phyloP scores from a whole-genome alignment of 2,113 vertebrate species.

The Daboia siamensis region DNA sequence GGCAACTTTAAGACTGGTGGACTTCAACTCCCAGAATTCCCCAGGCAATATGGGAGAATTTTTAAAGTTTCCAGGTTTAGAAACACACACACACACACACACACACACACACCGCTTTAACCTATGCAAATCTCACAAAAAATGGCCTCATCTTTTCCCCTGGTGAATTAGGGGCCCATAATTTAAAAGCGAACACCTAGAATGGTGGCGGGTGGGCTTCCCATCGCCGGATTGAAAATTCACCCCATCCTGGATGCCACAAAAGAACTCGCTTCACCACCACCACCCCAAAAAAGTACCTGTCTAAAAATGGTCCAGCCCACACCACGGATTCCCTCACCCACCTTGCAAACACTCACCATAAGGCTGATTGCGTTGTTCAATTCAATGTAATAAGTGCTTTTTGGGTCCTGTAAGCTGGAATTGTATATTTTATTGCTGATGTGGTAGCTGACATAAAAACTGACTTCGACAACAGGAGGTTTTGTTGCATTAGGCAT shows the following conservation, averaged over 20 bases:
- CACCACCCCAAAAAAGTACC: background rate
- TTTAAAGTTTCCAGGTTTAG: too few relatives aligned
- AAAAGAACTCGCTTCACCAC: accelerated
- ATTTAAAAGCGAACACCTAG: background rate
- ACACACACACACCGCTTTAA: too few relatives aligned
- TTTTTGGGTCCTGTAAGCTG: accelerated
- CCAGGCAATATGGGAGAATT: too few relatives aligned
- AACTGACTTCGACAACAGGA: accelerated
- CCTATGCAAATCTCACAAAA: background rate
- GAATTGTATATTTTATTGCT: accelerated
- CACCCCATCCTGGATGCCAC: background rate
- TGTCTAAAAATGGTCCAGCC: background rate
- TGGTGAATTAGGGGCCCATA: accelerated
- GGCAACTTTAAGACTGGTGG: too few relatives aligned
- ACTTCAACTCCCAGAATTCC: background rate
- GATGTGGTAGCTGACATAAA: accelerated
- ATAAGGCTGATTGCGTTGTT: accelerated
- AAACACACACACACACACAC: too few relatives aligned
- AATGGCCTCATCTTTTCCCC: too few relatives aligned
- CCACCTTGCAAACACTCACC: background rate
- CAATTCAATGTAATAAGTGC: accelerated
- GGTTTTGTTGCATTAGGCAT: accelerated
- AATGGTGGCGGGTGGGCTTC: background rate
- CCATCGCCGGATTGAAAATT: background rate
- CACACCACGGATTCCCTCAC: background rate